Conservation (phyloP, 2,888 invertebrate genomes). For the Cephus rjabovi region DNA sequence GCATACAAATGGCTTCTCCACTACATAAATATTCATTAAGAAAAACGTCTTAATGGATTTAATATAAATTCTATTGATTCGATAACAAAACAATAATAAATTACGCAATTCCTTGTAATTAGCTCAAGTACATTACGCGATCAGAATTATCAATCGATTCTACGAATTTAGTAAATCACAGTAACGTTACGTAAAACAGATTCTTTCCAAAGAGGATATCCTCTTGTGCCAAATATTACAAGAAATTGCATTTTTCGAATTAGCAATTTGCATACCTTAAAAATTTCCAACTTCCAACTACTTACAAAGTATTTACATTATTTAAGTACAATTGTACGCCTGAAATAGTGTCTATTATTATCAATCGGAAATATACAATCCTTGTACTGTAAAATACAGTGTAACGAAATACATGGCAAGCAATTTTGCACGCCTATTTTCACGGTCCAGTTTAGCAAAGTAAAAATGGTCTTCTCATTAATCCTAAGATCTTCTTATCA, state of each 20-base stretch:
- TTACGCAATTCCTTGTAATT: background rate
- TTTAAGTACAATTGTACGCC: background rate
- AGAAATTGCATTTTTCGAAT: background rate
- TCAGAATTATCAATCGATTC: background rate
- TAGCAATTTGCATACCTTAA: too few relatives aligned
- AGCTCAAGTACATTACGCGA: background rate
- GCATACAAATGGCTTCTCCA: background rate
- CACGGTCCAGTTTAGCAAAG: background rate
- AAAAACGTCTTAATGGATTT: background rate
- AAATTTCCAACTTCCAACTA: too few relatives aligned
- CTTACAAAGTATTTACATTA: background rate
- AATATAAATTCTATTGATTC: background rate
- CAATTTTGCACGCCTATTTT: background rate
- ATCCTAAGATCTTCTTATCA: background rate
- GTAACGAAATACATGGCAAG: background rate
- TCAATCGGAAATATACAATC: background rate
- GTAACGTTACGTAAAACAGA: background rate
- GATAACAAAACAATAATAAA: background rate
- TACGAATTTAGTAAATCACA: background rate
- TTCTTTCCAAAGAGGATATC: background rate
- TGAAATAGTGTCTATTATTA: background rate
- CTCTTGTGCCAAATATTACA: background rate
- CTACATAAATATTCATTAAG: background rate
- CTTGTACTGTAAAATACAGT: background rate
- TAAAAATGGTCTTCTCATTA: background rate